Evolutionary conservation across 2,797 vertebrate genomes (phyloP), one percentile per base, ranked within the genome.

Genomic region (Amphiprion clarkii): DNA sequence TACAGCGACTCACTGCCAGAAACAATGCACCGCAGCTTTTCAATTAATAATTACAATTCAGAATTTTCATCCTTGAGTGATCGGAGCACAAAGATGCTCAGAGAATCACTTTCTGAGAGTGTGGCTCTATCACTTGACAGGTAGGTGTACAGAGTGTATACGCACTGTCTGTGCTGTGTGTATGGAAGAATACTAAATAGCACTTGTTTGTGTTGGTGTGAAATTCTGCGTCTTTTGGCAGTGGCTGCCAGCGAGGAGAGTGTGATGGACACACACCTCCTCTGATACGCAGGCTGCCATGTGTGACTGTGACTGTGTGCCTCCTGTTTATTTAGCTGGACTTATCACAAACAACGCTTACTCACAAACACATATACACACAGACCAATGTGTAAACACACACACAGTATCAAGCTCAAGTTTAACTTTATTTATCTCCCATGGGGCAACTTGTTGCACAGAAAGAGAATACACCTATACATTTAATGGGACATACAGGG

Each of bases 291-390:
- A 75, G 64, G 69, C 82, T 82, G 86, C 73, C 83, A 81, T 83
- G 87, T 90, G 89, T 60, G 76, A 87, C 80, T 84, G 82, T 56
- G 54, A 90, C 82, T 87, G 81, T 60, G 71, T 16, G 63, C 83
- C 85, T 91, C 79, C 82, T 84, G 84, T 70, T 78, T 75, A 58
- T 78, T 89, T 79, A 82, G 74, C 63, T 63, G 80, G 77, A 85
- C 71, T 80, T 85, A 60, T 83, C 83, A 82, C 79, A 91, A 87
- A 85, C 86, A 88, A 90, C 85, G 83, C 83, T 76, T 88, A 70
- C 51, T 82, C 84, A 81, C 36, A 57, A 59, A 70, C 61, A 84
- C 85, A 52, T 16, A 61, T 9, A 60, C 39, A 55, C 72, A 67
- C 31, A 46, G 14, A 71, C 46, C 46, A 33, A 58, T 23, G 71